Base-by-base conservation (phyloP, 2,797 vertebrate genomes). In the Crocidura indochinensis region DNA sequence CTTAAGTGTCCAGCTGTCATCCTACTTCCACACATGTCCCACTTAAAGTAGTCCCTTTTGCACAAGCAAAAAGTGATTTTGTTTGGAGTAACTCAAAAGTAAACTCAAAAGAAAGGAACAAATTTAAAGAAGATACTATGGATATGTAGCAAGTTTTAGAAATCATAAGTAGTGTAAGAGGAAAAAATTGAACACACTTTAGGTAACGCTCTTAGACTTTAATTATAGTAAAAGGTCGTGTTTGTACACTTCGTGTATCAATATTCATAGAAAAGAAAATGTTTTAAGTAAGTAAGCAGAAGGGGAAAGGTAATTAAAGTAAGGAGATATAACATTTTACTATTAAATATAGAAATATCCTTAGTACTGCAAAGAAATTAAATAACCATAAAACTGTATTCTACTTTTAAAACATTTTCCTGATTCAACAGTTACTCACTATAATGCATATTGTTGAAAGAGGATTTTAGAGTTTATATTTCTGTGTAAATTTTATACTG, bases 241-340 rank as follows among this genome's bases (percentile, higher is more conserved):
- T 51, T 60, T 22, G 6, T 31, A 27, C 2, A 78, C 2, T 2
- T 67, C 79, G 75, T 6, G 46, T 7, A 51, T 20, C n/a, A 14
- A 73, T 69, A 84, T 76, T n/a, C 38, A 31, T 38, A 83, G 29
- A 44, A 76, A 68, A 79, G 60, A 82, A 89, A 62, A 27, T 19
- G 1, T 87, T 75, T 29, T 80, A 24, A 67, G 67, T 49, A 3
- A 76, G 14, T 74, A 12, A 78, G 19, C 65, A 56, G 73, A 84
- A 77, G 12, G 3, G n/a, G 27, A 95, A 84, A 73, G 24, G 47
- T 76, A 90, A 44, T 71, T 87, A 31, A 91, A 22, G 47, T 29
- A 76, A 65, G 0, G 5, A 67, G 8, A n/a, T 2, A 73, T 2
- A 8, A 65, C 7, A 71, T 60, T 93, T 82, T 27, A 68, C 88